A percentile compares a stretch with the other conserved stretches of the same genome.
phyloP scores from a whole-genome alignment of 2,797 vertebrate species.

The Acomys russatus region DNA sequence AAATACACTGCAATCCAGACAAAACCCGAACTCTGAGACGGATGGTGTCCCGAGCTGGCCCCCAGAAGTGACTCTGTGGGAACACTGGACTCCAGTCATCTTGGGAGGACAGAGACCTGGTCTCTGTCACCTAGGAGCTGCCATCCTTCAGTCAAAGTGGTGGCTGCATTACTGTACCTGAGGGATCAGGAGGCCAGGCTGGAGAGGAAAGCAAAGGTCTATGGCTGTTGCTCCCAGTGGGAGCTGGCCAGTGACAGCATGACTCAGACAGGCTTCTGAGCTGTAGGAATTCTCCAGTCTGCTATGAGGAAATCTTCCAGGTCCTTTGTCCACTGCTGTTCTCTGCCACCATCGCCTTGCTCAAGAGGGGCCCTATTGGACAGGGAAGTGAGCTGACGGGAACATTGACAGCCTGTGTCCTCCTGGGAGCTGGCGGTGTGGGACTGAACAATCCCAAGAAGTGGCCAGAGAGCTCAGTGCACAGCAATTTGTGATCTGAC shows the following conservation, averaged over 20 bases:
- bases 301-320: not conserved
- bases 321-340: not conserved
- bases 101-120: not conserved
- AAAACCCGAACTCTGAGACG: not conserved
- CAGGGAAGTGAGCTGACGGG: not conserved
- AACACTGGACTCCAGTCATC: not conserved
- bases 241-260: not conserved
- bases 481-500: not conserved
- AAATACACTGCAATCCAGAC: not conserved
- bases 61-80: rapidly evolving
- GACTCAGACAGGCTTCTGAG: not conserved
- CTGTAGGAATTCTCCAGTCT: not conserved
- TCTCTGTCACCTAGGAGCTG: not conserved
- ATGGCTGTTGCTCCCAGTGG: not conserved
- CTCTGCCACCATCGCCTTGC: not conserved
- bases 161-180: not conserved
- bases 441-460: not conserved
- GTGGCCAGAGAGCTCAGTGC: not conserved
- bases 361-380: too few species aligned
- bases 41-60: not conserved
- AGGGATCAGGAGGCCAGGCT: not conserved
- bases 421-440: not conserved
- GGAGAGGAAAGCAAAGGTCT: not conserved
- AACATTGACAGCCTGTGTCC: rapidly evolving
- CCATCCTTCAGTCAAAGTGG: not conserved